These are phyloP conservation scores for Anguilla megastoma DNA, from an alignment of 2,797 vertebrate genomes.

Conservation along the genomic window DNA sequence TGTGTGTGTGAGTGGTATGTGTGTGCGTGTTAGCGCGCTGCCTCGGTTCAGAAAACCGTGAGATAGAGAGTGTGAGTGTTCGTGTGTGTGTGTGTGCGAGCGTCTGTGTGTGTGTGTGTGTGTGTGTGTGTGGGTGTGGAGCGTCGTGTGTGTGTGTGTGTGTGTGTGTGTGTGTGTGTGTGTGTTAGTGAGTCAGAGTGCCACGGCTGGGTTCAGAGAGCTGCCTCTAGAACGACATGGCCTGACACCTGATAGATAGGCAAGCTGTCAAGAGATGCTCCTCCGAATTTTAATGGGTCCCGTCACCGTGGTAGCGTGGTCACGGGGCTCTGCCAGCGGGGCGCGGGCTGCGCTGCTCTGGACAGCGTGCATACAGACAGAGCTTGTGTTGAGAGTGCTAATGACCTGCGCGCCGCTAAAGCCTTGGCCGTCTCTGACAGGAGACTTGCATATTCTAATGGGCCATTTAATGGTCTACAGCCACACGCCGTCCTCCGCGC, in stretches of 20 bases:
- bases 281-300: conserved; percentile 43
- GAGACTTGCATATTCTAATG: neutral
- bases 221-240: neutral
- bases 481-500: neutral
- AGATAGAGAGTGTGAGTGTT: neutral
- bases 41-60: no score
- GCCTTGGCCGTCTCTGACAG: neutral
- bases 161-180: neutral
- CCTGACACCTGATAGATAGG: conserved; percentile 43
- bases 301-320: conserved; percentile 19
- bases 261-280: conserved; percentile 33
- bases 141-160: no score
- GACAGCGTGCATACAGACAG: conserved; percentile 40
- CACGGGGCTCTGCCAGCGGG: neutral
- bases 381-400: conserved; percentile 20
- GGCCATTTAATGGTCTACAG: neutral
- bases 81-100: neutral
- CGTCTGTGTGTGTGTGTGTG: neutral
- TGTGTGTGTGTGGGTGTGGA: neutral
- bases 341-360: conserved; percentile 24
- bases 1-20: neutral
- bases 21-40: neutral
- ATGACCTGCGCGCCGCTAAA: conserved; percentile 16
- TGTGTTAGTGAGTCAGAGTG: neutral
- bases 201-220: neutral